Conservation (phyloP, 1,140 invertebrate genomes). For the Spodoptera frugiperda region DNA sequence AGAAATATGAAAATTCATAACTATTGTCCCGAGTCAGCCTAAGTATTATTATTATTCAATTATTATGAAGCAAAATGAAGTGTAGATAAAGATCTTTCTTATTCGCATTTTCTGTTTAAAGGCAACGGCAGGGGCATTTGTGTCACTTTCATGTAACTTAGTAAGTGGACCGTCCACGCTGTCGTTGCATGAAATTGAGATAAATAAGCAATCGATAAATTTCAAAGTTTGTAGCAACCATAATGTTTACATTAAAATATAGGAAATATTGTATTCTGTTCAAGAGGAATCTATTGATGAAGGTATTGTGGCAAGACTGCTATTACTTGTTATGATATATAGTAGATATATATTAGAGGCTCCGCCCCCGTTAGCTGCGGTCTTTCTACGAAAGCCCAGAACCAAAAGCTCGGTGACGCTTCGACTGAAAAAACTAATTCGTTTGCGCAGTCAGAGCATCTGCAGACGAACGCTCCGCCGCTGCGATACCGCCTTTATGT, state of each 20-base stretch:
- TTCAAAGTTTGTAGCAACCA: constrained; percentile 7
- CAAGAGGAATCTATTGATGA: constrained; percentile 38
- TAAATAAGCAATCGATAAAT: background rate
- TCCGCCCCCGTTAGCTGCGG: constrained; percentile 34
- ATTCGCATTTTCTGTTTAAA: constrained; percentile 25
- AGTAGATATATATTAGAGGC: constrained; percentile 40
- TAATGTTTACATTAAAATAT: constrained; percentile 43
- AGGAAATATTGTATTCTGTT: constrained; percentile 23
- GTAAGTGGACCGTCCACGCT: constrained; percentile 7
- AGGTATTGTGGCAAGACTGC: constrained; percentile 44
- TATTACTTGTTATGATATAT: constrained; percentile 42
- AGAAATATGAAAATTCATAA: constrained; percentile 54
- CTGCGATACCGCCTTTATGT: constrained; percentile 32
- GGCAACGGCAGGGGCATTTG: constrained; percentile 25
- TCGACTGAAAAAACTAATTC: constrained; percentile 54
- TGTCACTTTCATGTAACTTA: too few species aligned
- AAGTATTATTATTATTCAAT: constrained; percentile 75
- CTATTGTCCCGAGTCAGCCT: constrained; percentile 71
- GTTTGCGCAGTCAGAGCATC: constrained; percentile 9
- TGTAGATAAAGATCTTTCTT: constrained; percentile 48
- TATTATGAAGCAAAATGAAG: constrained; percentile 60
- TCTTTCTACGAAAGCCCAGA: constrained; percentile 41
- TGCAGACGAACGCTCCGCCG: constrained; percentile 11
- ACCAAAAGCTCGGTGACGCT: constrained; percentile 46
- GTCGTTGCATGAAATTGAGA: constrained; percentile 6